Evolutionary conservation across 2,888 invertebrate genomes (phyloP).

Genomic region (Oligia fasciuncula): DNA sequence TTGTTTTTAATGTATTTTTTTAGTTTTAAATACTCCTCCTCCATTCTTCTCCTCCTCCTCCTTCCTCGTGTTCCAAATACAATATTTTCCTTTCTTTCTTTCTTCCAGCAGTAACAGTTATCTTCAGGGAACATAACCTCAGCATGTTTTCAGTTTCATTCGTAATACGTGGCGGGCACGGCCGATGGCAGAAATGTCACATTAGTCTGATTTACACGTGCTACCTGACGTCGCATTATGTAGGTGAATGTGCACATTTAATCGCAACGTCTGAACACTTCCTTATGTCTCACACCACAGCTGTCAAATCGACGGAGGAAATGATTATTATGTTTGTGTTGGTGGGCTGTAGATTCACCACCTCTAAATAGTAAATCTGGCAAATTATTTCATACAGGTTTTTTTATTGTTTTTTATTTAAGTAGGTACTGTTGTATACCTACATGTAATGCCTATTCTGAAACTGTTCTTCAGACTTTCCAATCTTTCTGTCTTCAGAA

Average conservation of each 20-base stretch:
- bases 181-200: conserved; percentile 83
- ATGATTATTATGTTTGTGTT: conserved; percentile 11
- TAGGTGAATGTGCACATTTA: conserved; percentile 68
- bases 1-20: no score
- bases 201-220: conserved; percentile 87
- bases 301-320: conserved; percentile 45
- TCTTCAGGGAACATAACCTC: conserved; percentile 50
- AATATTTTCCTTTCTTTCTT: neutral
- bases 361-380: neutral
- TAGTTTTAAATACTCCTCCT: no score
- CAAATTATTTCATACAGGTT: neutral
- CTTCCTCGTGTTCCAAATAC: neutral
- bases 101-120: neutral
- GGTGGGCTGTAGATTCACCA: neutral
- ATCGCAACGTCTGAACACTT: conserved; percentile 60
- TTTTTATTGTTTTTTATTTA: neutral
- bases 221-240: conserved; percentile 79
- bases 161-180: conserved; percentile 74
- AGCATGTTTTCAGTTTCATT: conserved; percentile 63
- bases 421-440: neutral
- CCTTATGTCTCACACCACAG: conserved; percentile 51
- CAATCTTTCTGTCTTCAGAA: neutral
- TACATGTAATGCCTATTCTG: neutral
- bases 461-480: neutral
- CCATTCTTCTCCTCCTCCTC: no score